Evolutionary conservation across 1,140 invertebrate species (phyloP).

Genomic region (Cyphomyrmex costatus): DNA sequence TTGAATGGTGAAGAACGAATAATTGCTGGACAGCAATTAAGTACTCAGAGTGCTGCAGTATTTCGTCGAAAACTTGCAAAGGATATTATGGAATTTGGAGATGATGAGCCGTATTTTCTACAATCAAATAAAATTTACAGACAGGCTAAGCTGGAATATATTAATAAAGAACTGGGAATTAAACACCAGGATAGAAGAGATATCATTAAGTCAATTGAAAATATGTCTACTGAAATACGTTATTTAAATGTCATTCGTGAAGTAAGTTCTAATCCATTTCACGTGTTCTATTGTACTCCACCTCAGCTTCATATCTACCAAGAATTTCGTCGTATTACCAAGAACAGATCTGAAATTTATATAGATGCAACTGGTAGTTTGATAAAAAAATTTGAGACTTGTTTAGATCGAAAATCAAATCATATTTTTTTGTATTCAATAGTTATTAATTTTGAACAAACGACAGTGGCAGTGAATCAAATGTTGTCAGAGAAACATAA

Average conservation of each 20-base stretch:
- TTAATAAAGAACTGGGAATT: neutral
- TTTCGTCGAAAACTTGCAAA: constrained; percentile 10
- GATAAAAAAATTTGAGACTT: neutral
- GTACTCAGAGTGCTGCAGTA: neutral
- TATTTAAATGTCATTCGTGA: neutral
- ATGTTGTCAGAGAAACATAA: constrained; percentile 12
- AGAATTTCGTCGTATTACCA: neutral
- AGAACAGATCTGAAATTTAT: constrained; percentile 1
- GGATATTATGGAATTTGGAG: neutral
- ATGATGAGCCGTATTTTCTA: neutral
- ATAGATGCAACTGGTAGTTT: constrained; percentile 15
- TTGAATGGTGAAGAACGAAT: neutral
- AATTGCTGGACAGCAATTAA: neutral
- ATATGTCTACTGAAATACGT: constrained; percentile 2
- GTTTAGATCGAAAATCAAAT: neutral
- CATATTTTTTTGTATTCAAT: constrained; percentile 6
- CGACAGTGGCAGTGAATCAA: constrained; percentile 1
- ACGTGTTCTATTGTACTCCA: neutral
- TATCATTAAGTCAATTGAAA: constrained; percentile 11
- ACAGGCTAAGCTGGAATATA: neutral
- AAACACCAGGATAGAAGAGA: constrained; percentile 3
- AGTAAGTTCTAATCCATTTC: constrained; percentile 2
- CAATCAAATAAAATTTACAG: constrained; percentile 1
- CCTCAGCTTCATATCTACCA: neutral
- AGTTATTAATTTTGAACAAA: constrained; percentile 12